These are phyloP conservation scores for Reinhardtius hippoglossoides DNA, from an alignment of 2,113 vertebrate species.

Conservation along the genomic window DNA sequence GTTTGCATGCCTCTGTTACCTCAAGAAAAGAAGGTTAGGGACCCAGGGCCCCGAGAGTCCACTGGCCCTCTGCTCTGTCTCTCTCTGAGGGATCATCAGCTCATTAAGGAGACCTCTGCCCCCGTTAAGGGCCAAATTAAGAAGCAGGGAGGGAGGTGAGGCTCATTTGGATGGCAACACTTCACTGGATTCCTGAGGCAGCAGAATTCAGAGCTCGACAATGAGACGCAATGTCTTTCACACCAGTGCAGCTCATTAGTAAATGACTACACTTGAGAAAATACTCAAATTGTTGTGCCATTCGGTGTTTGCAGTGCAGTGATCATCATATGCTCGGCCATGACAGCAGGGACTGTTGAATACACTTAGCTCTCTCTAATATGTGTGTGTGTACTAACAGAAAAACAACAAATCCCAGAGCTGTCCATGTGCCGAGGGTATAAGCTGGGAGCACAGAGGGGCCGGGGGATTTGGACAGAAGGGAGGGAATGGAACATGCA, in stretches of 20 bases:
- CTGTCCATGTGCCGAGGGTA: constrained; percentile 57
- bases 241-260: constrained; percentile 66
- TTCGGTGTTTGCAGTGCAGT: constrained; percentile 42
- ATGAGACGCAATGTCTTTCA: constrained; percentile 56
- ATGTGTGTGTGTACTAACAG: constrained; percentile 49
- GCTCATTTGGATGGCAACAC: constrained; percentile 73
- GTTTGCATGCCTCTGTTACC: constrained; percentile 31
- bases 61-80: constrained; percentile 43
- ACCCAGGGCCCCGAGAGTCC: constrained; percentile 63
- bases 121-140: constrained; percentile 81
- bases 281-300: constrained; percentile 49
- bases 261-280: constrained; percentile 62
- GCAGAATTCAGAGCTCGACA: constrained; percentile 69
- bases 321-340: constrained; percentile 38
- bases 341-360: constrained; percentile 21
- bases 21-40: constrained; percentile 73
- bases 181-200: constrained; percentile 75
- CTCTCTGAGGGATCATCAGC: constrained; percentile 76
- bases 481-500: constrained; percentile 46
- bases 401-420: constrained; percentile 63
- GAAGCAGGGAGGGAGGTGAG: constrained; percentile 60
- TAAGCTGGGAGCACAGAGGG: constrained; percentile 47
- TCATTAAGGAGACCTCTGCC: constrained; percentile 80
- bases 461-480: constrained; percentile 57
- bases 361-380: constrained; percentile 45